Percentiles rank a stretch among this genome's conserved stretches.
Conservation (phyloP, 1,140 invertebrate species). For the Holcopasites calliopsidis region DNA sequence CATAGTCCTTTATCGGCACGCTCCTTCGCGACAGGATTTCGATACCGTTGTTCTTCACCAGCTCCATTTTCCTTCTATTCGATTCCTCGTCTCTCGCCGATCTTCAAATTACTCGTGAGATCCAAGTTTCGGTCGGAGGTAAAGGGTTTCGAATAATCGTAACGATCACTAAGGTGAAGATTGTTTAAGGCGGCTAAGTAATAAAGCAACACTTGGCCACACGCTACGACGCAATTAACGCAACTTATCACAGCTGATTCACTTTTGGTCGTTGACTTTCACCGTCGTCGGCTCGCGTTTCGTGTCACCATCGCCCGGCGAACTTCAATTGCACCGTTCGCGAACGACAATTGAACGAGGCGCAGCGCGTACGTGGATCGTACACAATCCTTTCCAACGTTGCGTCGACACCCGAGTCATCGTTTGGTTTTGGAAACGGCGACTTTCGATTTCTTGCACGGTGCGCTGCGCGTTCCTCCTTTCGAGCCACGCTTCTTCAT, state of each 20-base stretch:
- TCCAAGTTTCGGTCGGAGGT: too few species aligned
- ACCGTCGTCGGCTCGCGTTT: conserved; percentile 45
- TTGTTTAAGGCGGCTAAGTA: too few species aligned
- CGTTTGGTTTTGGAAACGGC: neutral
- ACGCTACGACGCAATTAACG: conserved; percentile 22
- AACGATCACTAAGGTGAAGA: too few species aligned
- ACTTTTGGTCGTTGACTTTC: conserved; percentile 70
- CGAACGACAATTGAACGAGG: neutral
- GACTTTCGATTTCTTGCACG: neutral
- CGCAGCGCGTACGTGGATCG: too few species aligned
- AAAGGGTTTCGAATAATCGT: too few species aligned
- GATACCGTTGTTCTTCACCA: conserved; percentile 74
- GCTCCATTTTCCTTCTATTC: conserved; percentile 66
- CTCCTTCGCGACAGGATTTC: conserved; percentile 76
- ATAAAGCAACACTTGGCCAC: too few species aligned
- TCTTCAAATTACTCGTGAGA: too few species aligned
- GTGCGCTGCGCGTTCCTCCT: neutral
- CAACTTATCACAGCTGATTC: conserved; percentile 71
- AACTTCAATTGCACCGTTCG: neutral
- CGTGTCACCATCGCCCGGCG: neutral
- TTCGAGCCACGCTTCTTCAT: neutral
- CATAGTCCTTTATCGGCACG: conserved; percentile 74
- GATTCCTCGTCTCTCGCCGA: neutral
- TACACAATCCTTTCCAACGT: too few species aligned
- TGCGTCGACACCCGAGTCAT: too few species aligned